Base-by-base conservation (phyloP, 2,888 invertebrate genomes). In the Torymus aiolomorphi region DNA sequence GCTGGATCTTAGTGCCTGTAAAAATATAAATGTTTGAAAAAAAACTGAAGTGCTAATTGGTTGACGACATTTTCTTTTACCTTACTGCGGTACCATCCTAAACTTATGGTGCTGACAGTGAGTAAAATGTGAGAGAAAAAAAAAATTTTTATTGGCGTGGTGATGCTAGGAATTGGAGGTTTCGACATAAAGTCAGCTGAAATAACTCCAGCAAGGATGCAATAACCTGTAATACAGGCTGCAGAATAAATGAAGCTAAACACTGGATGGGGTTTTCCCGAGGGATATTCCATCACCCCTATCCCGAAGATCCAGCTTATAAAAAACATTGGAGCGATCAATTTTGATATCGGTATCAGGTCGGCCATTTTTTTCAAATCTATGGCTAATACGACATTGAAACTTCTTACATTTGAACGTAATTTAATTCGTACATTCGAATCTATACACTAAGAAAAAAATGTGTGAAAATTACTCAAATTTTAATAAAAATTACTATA, bases 251-350 rank as follows among this genome's bases (percentile, higher is more conserved):
- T 16, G 4, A 73, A 67, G 73, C 84, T 83, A 42, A 79, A 3
- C 1, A 72, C 16, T 8, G 80, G 84, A 79, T 81, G 80, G 11
- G 78, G 81, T 31, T 57, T 82, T 11, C 83, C 83, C 4, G 78
- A 20, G 5, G 85, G 85, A 77, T 82, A 78, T 76, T 85, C 83
- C 1, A 84, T 71, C 0, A 83, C 73, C 11, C 82, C 83, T 18
- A 83, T 69, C 14, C 85, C 85, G 1, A 82, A 72, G 8, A 81
- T 24, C 83, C 84, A 83, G 10, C 42, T 59, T 49, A 59, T 16
- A 51, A 31, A 31, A 31, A 31, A 31, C 4, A 31, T 31, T 31
- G 31, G 31, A 31, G 31, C 4, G 31, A 31, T 42, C 1, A 42
- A 42, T 42, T 42, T 42, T 5, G 42, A 42, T 42, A 42, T 42